A percentile compares a stretch with the other conserved stretches of the same genome.
phyloP scores from a whole-genome alignment of 2,888 invertebrate genomes.

The Euplexia lucipara region DNA sequence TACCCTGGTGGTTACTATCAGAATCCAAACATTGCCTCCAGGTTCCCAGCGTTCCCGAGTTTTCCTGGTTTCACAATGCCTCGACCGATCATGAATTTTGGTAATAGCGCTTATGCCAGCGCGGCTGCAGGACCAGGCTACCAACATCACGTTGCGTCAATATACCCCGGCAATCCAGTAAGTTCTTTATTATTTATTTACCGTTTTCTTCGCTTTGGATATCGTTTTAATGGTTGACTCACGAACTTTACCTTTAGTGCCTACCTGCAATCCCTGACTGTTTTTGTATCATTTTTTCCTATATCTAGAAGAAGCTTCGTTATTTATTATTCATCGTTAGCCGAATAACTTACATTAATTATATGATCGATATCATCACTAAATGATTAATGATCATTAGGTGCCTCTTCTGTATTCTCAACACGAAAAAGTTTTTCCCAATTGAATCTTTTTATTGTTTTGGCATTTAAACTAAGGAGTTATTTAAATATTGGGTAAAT shows the following conservation, averaged over 20 bases:
- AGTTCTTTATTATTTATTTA: constrained; percentile 62
- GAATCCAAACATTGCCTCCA: constrained; percentile 79
- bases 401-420: constrained; percentile 9
- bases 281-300: constrained; percentile 27
- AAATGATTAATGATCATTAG: constrained; percentile 1
- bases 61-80: constrained; percentile 44
- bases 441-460: constrained; percentile 24
- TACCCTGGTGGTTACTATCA: constrained; percentile 69
- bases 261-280: constrained; percentile 13
- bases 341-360: constrained; percentile 9
- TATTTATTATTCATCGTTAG: not conserved
- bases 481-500: constrained; percentile 30
- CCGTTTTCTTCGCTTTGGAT: constrained; percentile 9
- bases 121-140: constrained; percentile 90
- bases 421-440: constrained; percentile 15
- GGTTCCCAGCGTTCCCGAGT: constrained; percentile 69
- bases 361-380: constrained; percentile 13
- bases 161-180: constrained; percentile 92
- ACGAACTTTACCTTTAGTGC: constrained; percentile 45
- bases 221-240: constrained; percentile 50
- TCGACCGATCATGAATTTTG: constrained; percentile 61
- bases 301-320: not conserved
- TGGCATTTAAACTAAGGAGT: constrained; percentile 25
- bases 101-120: constrained; percentile 87
- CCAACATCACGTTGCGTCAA: constrained; percentile 90